These are phyloP conservation scores for Penaeus monodon DNA, from an alignment of 2,888 invertebrate genomes.

Conservation along the genomic window DNA sequence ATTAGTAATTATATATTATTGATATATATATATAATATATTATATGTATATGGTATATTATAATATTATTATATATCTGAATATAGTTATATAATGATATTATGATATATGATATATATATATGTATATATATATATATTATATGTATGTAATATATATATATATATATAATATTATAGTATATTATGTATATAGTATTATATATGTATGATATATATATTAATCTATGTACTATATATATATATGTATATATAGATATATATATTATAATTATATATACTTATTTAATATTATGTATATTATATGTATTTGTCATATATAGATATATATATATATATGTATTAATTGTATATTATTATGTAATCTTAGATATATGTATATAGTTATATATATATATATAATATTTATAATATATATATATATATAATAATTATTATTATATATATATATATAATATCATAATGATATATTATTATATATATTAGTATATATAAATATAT, in stretches of 20 bases:
- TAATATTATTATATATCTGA: not conserved
- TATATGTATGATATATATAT: constrained; percentile 2
- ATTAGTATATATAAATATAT: not conserved
- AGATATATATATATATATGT: constrained; percentile 1
- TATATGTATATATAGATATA: not conserved
- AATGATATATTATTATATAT: constrained; percentile 16
- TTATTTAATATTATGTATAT: not conserved
- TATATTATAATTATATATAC: not conserved
- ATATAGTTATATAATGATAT: not conserved
- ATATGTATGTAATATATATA: constrained; percentile 18
- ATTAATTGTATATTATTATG: too few relatives aligned
- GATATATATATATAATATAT: not conserved
- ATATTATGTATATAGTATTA: not conserved
- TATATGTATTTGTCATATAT: not conserved
- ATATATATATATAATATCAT: constrained; percentile 17
- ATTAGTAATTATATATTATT: not conserved
- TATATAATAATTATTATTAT: not conserved
- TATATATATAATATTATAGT: not conserved
- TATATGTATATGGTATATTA: not conserved
- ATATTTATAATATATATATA: not conserved
- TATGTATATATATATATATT: constrained; percentile 7
- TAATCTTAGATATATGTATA: not conserved
- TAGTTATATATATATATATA: constrained; percentile 5
- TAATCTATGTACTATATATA: not conserved
- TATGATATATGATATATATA: too few relatives aligned